Conservation (phyloP, 2,888 invertebrate species). For the Thera britannica region DNA sequence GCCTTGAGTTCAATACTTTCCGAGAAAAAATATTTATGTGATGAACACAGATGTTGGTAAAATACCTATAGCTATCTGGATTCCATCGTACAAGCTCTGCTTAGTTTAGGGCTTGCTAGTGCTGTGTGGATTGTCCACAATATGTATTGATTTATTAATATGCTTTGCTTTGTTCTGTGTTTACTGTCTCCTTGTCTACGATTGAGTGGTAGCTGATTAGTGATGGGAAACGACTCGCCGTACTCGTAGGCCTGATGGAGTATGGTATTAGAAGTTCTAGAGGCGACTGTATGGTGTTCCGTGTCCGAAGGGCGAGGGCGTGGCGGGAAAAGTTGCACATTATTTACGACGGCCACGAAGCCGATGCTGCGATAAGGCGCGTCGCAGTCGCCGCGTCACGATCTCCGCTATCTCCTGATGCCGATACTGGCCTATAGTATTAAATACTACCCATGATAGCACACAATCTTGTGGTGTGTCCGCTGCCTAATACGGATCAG, state of each 20-base stretch:
- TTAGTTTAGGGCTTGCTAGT: too few relatives aligned
- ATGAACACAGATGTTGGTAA: too few relatives aligned
- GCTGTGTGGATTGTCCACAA: too few relatives aligned
- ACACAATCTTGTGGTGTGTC: conserved; percentile 46
- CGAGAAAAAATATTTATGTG: too few relatives aligned
- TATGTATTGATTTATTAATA: too few relatives aligned
- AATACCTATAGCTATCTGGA: too few relatives aligned
- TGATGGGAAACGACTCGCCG: background rate
- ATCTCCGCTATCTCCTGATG: conserved; percentile 78
- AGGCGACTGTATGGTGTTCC: conserved; percentile 57
- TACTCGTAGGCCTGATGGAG: background rate
- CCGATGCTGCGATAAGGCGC: conserved; percentile 82
- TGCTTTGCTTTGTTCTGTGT: too few relatives aligned
- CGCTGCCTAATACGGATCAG: conserved; percentile 59
- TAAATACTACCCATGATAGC: conserved; percentile 56
- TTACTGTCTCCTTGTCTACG: background rate
- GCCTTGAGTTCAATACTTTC: too few relatives aligned
- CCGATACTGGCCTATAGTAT: conserved; percentile 78
- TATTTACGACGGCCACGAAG: conserved; percentile 84
- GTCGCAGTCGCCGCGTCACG: conserved; percentile 83
- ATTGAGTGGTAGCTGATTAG: background rate
- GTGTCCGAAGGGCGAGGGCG: conserved; percentile 70
- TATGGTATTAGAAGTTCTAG: conserved; percentile 1
- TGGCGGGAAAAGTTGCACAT: conserved; percentile 83
- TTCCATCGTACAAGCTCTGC: too few relatives aligned